A percentile compares a stretch with the other conserved stretches of the same genome.
Evolutionary conservation across 2,888 invertebrate genomes (phyloP).

Genomic region (Nomada ferruginata): DNA sequence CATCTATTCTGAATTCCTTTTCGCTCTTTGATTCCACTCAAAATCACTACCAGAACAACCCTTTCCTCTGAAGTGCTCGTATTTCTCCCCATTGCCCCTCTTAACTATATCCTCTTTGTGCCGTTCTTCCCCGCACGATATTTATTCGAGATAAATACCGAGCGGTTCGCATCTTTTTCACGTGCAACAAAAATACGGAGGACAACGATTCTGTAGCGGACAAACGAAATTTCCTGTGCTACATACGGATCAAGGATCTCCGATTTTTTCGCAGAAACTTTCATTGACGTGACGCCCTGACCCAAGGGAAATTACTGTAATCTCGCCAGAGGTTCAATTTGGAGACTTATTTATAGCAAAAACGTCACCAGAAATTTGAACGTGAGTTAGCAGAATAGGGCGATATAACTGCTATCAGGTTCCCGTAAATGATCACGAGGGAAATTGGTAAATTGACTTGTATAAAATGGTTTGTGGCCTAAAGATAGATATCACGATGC

Average conservation of each 20-base stretch:
- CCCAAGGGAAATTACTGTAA: constrained; percentile 22
- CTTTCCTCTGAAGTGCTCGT: not conserved
- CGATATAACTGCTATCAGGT: not conserved
- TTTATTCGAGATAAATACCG: not conserved
- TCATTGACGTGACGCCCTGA: not conserved
- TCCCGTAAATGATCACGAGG: not conserved
- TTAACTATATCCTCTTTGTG: not conserved
- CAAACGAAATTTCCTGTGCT: not conserved
- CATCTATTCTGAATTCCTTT: constrained; percentile 15
- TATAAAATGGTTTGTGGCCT: too few species aligned
- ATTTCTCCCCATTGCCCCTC: not conserved
- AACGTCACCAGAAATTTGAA: constrained; percentile 1
- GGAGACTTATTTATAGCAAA: constrained; percentile 4
- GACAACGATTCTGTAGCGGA: not conserved
- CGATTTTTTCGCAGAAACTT: not conserved
- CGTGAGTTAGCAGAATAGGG: not conserved
- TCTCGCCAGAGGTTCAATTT: constrained; percentile 1
- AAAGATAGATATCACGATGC: too few species aligned
- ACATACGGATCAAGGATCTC: not conserved
- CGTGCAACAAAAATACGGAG: not conserved
- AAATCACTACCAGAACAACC: constrained; percentile 12
- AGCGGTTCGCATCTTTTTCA: not conserved
- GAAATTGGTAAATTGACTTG: not conserved
- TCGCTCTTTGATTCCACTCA: constrained; percentile 11
- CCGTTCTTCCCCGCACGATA: not conserved